Evolutionary conservation across 2,888 invertebrate genomes (phyloP).

Genomic region (Conomelus anceps): DNA sequence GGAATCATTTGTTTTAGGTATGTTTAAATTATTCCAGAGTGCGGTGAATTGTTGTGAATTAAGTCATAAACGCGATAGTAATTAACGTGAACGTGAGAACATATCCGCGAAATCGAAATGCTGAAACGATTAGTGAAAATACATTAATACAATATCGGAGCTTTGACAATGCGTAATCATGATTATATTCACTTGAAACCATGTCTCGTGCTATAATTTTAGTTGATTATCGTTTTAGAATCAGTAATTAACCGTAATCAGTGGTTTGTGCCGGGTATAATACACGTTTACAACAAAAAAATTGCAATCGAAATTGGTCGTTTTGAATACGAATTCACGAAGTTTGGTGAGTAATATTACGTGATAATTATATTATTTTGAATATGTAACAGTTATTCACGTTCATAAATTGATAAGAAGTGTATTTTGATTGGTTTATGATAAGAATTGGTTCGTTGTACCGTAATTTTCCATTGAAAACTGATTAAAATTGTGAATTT

Average conservation of each 20-base stretch:
- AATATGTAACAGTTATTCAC: not conserved
- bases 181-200: too few relatives aligned
- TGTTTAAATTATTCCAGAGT: too few relatives aligned
- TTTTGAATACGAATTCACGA: not conserved
- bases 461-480: not conserved
- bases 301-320: not conserved
- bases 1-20: too few relatives aligned
- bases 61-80: too few relatives aligned
- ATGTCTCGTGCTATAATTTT: not conserved
- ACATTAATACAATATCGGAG: too few relatives aligned
- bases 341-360: not conserved
- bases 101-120: too few relatives aligned
- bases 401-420: not conserved
- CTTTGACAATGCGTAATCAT: too few relatives aligned
- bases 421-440: not conserved
- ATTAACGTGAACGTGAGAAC: too few relatives aligned
- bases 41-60: too few relatives aligned
- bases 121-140: too few relatives aligned
- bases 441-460: not conserved
- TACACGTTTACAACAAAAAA: not conserved
- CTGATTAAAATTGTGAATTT: not conserved
- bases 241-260: not conserved
- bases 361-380: not conserved
- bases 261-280: not conserved
- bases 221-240: not conserved